Percentiles rank a stretch among this genome's conserved stretches.
phyloP scores from a whole-genome alignment of 2,113 vertebrate genomes.

The Zosterops borbonicus region DNA sequence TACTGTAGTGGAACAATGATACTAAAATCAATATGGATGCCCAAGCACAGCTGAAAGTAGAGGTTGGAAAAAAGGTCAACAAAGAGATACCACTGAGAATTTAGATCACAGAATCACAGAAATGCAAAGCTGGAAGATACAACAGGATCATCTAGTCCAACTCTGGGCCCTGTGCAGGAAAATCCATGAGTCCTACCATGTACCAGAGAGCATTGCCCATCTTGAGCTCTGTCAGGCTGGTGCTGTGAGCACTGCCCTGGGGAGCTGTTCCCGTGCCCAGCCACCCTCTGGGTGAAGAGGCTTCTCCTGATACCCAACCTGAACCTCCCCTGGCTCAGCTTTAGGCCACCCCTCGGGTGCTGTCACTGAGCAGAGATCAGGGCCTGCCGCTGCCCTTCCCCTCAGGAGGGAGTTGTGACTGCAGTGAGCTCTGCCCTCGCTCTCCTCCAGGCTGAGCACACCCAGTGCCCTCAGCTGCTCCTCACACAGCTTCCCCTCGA shows the following conservation, averaged over 20 bases:
- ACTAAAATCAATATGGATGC: background rate
- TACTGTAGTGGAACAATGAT: background rate
- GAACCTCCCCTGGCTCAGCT: background rate
- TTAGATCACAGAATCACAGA: background rate
- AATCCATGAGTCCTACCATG: background rate
- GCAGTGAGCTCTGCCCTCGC: background rate
- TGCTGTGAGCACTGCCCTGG: background rate
- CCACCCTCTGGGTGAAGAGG: background rate
- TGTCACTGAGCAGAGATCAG: background rate
- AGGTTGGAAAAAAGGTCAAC: background rate
- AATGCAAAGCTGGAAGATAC: background rate
- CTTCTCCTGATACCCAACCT: background rate
- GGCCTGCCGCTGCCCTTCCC: background rate
- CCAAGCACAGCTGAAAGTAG: background rate
- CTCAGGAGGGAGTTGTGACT: accelerated
- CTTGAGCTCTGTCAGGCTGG: background rate
- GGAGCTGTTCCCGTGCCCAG: background rate
- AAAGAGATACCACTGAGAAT: background rate
- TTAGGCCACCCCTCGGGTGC: background rate
- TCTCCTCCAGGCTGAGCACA: background rate
- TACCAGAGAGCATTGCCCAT: accelerated
- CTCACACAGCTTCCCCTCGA: background rate
- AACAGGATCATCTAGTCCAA: background rate
- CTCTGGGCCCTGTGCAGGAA: background rate
- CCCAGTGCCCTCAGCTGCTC: background rate